Base-by-base conservation (phyloP, 1,140 invertebrate species). In the Drosophila lini region DNA sequence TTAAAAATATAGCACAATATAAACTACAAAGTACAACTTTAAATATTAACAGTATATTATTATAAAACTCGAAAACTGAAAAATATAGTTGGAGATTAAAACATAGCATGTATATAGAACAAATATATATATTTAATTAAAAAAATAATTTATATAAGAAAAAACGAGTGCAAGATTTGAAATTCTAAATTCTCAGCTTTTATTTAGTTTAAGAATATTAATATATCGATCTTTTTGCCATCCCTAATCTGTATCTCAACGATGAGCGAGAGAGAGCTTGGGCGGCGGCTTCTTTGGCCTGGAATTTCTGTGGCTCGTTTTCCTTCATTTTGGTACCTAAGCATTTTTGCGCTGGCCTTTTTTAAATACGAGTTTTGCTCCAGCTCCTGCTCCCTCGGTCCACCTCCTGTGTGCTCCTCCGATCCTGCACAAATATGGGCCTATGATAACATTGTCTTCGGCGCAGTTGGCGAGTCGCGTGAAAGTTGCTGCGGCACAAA, bases 371-470 rank as follows among this genome's bases (percentile, higher is more conserved):
- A 71, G 68, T 71, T 74, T 61, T 75, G 40, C 44, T 9, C 50
- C 50, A 36, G 38, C 61, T 57, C 45, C 59, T 25, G 68, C 45
- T 47, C 28, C 13, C 19, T 10, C 16, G 48, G 28, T 55, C 40
- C 44, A 28, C 41, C 45, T 44, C 42, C 31, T 61, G 45, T 25
- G 28, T 22, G 40, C 13, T 53, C 44, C 41, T 53, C 10, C 60
- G 28, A 74, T 83, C 65, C 81, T 79, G 83, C 81, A 84, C 80
- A 83, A 83, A 84, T 83, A 74, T 86, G 70, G 79, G 82, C 82
- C 81, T 85, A 86, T 85, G 82, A 86, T 85, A 85, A 86, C 81
- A 85, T 85, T 85, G 81, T 86, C 82, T 85, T 81, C 22, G 42
- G 64, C 16, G 56, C 52, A 58, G 53, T 68, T 64, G 56, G 50